A percentile compares a stretch with the other conserved stretches of the same genome.
Evolutionary conservation across 2,797 vertebrate genomes (phyloP).

Genomic region (Phyllotis vaccarum): DNA sequence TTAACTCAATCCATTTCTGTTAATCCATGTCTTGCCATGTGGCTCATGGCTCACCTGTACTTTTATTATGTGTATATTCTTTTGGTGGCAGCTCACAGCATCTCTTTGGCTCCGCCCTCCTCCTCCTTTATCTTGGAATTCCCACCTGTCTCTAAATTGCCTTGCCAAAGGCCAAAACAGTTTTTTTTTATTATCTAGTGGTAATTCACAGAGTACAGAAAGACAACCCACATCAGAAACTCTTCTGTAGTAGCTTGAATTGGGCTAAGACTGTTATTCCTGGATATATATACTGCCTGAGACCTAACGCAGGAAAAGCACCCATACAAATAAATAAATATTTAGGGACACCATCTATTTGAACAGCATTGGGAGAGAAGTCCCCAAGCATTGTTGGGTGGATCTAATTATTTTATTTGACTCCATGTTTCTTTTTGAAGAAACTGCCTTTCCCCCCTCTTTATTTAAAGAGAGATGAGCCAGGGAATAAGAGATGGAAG

Average conservation of each 20-base stretch:
- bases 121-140: too few species aligned
- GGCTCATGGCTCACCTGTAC: too few species aligned
- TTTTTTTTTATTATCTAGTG: too few species aligned
- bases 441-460: constrained; percentile 63
- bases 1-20: too few species aligned
- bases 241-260: background rate
- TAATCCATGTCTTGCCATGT: too few species aligned
- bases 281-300: background rate
- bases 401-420: constrained; percentile 68
- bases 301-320: background rate
- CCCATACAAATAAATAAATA: background rate
- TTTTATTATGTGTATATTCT: too few species aligned
- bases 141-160: too few species aligned
- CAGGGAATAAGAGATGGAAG: constrained; percentile 64
- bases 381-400: constrained; percentile 62
- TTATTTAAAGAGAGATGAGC: constrained; percentile 5
- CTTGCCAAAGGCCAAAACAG: too few species aligned
- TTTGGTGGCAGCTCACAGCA: too few species aligned
- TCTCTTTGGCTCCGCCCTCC: too few species aligned
- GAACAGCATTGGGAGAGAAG: constrained; percentile 52
- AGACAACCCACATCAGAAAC: background rate
- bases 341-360: constrained; percentile 55
- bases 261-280: background rate
- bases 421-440: constrained; percentile 57
- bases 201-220: too few species aligned